Evolutionary conservation across 2,888 invertebrate genomes (phyloP).

Genomic region (Erynnis tages): DNA sequence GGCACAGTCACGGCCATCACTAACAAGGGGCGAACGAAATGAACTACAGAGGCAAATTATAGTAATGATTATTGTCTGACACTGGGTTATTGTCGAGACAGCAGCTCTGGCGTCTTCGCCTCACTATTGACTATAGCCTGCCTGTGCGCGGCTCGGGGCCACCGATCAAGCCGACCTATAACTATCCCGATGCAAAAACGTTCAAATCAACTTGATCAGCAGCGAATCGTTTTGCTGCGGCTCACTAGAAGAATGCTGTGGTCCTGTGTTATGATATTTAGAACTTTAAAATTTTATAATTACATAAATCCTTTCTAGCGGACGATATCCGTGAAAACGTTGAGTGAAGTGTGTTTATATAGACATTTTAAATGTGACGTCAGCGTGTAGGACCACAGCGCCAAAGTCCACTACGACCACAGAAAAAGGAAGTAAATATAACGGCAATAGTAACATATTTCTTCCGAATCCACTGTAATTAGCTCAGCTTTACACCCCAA

Average conservation of each 20-base stretch:
- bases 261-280: slow-evolving; percentile 29
- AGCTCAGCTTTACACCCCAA: too few species aligned
- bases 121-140: slow-evolving; percentile 62
- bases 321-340: slow-evolving; percentile 34
- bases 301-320: too few species aligned
- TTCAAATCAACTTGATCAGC: slow-evolving; percentile 29
- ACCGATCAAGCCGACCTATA: slow-evolving; percentile 29
- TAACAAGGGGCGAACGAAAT: slow-evolving; percentile 45
- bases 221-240: slow-evolving; percentile 22
- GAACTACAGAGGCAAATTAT: slow-evolving; percentile 66
- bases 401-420: slow-evolving; percentile 1
- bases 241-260: slow-evolving; percentile 27
- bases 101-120: slow-evolving; percentile 69
- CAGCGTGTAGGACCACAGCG: slow-evolving; percentile 7
- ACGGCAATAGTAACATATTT: too few species aligned
- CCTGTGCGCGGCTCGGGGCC: slow-evolving; percentile 28
- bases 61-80: slow-evolving; percentile 80
- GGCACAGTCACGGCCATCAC: slow-evolving; percentile 22
- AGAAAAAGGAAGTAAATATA: too few species aligned
- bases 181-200: slow-evolving; percentile 36
- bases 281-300: not conserved
- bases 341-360: not conserved
- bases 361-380: not conserved
- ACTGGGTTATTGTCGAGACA: slow-evolving; percentile 82
- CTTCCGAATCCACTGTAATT: too few species aligned